These are phyloP conservation scores for Bucco capensis DNA, from an alignment of 2,113 vertebrate genomes.

Conservation along the genomic window DNA sequence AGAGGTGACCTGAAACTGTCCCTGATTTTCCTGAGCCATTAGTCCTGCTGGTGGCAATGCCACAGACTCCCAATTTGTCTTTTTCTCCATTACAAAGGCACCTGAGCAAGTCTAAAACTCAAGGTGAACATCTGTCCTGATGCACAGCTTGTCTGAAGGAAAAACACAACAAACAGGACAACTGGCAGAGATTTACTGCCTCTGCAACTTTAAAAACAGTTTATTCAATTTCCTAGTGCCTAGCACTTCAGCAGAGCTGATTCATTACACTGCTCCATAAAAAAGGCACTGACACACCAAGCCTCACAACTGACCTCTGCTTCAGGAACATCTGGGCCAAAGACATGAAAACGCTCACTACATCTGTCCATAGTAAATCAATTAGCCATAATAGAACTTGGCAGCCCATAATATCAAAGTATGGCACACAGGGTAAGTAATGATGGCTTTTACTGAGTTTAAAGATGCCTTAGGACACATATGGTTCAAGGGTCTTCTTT, in stretches of 20 bases:
- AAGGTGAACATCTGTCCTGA: not conserved
- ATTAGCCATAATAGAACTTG: not conserved
- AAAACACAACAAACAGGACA: not conserved
- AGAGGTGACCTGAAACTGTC: not conserved
- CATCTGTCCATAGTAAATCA: conserved; percentile 25
- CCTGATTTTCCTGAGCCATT: not conserved
- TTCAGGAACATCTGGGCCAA: conserved; percentile 13
- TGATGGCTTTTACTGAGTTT: conserved; percentile 1
- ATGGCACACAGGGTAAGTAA: not conserved
- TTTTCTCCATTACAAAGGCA: not conserved
- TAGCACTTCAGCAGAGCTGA: not conserved
- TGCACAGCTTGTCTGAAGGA: not conserved
- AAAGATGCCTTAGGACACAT: not conserved
- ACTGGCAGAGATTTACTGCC: not conserved
- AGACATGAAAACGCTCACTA: not conserved
- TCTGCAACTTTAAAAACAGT: not conserved
- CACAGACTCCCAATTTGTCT: not conserved
- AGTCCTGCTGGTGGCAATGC: not conserved
- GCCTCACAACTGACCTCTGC: conserved; percentile 3
- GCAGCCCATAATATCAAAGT: not conserved
- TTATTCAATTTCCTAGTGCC: not conserved
- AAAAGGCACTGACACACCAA: not conserved
- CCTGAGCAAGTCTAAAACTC: not conserved
- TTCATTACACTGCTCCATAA: not conserved
- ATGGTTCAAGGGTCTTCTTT: conserved; percentile 8